Evolutionary conservation across 35 echinoderm and acorn worm species (phyloP).

Genomic region (Lytechinus pictus): DNA sequence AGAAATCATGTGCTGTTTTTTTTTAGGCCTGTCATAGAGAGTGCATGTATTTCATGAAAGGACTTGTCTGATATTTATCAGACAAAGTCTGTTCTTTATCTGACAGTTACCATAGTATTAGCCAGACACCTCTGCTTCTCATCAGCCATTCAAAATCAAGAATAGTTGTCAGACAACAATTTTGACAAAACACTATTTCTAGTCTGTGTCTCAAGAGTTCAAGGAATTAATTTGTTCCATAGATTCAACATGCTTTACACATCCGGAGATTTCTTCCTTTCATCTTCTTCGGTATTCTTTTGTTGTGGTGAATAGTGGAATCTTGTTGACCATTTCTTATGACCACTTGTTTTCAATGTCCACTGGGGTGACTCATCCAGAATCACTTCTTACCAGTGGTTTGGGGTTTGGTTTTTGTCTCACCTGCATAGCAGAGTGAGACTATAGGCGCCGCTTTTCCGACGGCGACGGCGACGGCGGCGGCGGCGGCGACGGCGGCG

Average conservation of each 20-base stretch:
- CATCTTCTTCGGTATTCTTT: neutral
- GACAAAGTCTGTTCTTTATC: too few relatives aligned
- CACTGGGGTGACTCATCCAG: neutral
- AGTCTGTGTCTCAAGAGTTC: neutral
- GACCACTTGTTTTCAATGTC: neutral
- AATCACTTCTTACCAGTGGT: neutral
- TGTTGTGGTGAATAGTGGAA: neutral
- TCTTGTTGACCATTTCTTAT: neutral
- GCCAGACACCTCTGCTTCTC: too few relatives aligned
- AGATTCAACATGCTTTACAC: neutral
- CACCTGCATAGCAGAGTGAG: too few relatives aligned
- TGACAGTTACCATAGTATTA: too few relatives aligned
- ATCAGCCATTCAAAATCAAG: too few relatives aligned
- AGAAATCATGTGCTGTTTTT: neutral
- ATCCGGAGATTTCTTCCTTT: neutral
- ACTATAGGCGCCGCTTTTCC: too few relatives aligned
- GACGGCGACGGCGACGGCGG: too few relatives aligned
- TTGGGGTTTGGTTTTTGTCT: neutral
- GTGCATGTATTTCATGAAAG: too few relatives aligned
- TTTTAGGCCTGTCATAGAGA: too few relatives aligned
- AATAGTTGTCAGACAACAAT: too few relatives aligned
- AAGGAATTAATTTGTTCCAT: neutral
- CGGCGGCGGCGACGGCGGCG: too few relatives aligned
- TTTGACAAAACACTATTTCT: neutral
- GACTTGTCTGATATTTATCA: too few relatives aligned